Conservation (phyloP, 1,140 invertebrate species). For the Acyrthosiphon pisum region DNA sequence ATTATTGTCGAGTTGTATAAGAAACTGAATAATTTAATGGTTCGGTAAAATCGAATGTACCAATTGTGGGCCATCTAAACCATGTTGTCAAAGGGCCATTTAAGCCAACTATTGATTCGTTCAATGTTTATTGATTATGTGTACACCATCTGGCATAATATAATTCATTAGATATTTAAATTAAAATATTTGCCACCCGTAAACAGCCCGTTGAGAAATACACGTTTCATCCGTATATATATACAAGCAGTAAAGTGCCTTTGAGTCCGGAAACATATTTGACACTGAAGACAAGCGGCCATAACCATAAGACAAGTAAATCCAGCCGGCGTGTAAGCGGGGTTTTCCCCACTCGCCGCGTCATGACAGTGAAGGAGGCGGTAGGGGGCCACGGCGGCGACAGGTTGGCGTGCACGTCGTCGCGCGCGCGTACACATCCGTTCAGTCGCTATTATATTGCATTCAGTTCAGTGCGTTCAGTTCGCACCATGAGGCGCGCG, state of each 20-base stretch:
- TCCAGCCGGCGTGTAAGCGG: not conserved
- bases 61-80: too few species aligned
- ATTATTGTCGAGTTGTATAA: too few species aligned
- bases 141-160: too few species aligned
- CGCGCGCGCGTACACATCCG: not conserved
- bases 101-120: too few species aligned
- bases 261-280: not conserved
- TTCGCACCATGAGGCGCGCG: constrained; percentile 59
- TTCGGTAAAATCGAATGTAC: too few species aligned
- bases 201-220: too few species aligned
- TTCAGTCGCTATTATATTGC: not conserved
- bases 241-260: not conserved
- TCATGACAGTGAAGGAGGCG: not conserved
- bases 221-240: too few species aligned
- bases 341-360: not conserved
- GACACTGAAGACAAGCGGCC: not conserved
- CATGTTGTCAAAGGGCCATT: too few species aligned
- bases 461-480: not conserved
- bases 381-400: not conserved
- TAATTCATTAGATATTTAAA: too few species aligned
- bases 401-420: not conserved
- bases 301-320: not conserved
- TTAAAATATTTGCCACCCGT: too few species aligned
- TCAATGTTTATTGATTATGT: too few species aligned
- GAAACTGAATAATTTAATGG: too few species aligned